These are phyloP conservation scores for Mythimna vitellina DNA, from an alignment of 2,888 invertebrate genomes.

Conservation along the genomic window DNA sequence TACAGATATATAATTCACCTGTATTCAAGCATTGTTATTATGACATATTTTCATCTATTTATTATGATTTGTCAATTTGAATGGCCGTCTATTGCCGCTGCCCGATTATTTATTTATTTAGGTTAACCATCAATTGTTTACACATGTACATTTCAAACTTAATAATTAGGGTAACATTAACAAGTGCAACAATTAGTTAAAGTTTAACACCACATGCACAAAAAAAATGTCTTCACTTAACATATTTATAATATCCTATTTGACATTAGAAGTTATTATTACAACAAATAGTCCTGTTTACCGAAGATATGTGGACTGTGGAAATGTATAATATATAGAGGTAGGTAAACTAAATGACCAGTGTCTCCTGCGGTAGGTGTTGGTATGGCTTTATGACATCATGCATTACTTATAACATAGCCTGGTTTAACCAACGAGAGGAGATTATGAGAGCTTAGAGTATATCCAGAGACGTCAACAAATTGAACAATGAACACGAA, in stretches of 20 bases:
- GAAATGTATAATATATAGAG: background rate
- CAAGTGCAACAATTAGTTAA: no score
- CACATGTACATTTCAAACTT: no score
- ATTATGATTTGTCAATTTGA: conserved; percentile 29
- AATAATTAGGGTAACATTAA: no score
- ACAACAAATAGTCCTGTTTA: background rate
- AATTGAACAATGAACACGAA: background rate
- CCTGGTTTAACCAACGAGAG: background rate
- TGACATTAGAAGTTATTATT: no score
- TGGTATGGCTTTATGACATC: conserved; percentile 36
- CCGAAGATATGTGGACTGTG: background rate
- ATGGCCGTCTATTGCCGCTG: background rate
- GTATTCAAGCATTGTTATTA: conserved; percentile 35
- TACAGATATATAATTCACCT: conserved; percentile 28
- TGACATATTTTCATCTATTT: conserved; percentile 29
- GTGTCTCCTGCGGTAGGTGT: conserved; percentile 1
- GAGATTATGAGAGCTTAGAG: conserved; percentile 10
- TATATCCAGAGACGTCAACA: background rate
- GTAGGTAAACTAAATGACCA: conserved; percentile 17
- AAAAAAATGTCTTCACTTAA: no score
- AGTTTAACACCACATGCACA: no score
- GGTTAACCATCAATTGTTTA: no score
- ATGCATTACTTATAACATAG: conserved; percentile 17
- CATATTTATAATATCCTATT: no score
- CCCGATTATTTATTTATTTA: no score